A percentile compares a stretch with the other conserved stretches of the same genome.
Evolutionary conservation across 1,140 invertebrate species (phyloP).

Genomic region (Copidosoma floridanum): DNA sequence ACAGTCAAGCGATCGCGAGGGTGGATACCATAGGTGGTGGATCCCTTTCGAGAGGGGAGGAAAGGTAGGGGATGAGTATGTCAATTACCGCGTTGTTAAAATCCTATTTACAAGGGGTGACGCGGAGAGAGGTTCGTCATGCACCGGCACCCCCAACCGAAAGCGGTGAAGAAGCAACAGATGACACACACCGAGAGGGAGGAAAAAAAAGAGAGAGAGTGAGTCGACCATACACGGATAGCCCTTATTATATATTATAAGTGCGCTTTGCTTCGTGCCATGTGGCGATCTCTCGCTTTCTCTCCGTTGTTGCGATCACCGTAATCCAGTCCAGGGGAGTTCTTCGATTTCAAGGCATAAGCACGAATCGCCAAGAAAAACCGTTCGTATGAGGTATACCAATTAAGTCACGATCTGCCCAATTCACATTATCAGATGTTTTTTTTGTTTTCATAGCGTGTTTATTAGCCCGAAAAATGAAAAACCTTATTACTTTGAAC

Average conservation of each 20-base stretch:
- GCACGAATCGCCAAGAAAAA: neutral
- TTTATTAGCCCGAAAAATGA: too few species aligned
- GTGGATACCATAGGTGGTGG: too few species aligned
- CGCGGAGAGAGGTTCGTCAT: slow-evolving; percentile 5
- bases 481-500: too few species aligned
- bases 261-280: slow-evolving; percentile 15
- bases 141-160: slow-evolving; percentile 17
- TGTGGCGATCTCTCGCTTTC: slow-evolving; percentile 26
- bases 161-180: too few species aligned
- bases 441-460: too few species aligned
- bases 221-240: slow-evolving; percentile 9
- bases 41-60: too few species aligned
- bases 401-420: too few species aligned
- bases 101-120: slow-evolving; percentile 5
- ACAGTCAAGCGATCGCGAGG: too few species aligned
- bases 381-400: too few species aligned
- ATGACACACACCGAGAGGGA: slow-evolving; percentile 15
- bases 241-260: slow-evolving; percentile 21
- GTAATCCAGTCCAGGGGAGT: neutral
- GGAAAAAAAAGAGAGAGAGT: neutral
- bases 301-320: too few species aligned
- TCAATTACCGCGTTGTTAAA: slow-evolving; percentile 24
- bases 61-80: too few species aligned
- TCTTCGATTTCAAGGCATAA: neutral
- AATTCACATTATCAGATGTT: too few species aligned